phyloP scores from a whole-genome alignment of 2,888 invertebrate species.

The Tenthredo scrophulariae region DNA sequence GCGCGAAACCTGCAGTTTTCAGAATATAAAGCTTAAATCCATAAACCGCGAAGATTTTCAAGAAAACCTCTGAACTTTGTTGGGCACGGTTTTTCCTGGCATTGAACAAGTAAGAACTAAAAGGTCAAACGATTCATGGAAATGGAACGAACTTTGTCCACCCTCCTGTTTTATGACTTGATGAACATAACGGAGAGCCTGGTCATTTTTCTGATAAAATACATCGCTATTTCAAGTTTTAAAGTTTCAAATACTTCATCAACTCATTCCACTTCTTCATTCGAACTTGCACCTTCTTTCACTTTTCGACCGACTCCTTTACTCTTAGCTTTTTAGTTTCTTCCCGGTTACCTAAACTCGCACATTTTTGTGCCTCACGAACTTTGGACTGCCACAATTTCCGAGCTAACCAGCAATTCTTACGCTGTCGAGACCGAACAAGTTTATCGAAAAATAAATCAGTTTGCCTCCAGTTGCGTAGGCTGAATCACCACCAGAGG shows the following conservation, averaged over 20 bases:
- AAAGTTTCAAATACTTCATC: background rate
- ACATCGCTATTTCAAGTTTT: background rate
- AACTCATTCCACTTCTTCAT: background rate
- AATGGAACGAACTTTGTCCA: background rate
- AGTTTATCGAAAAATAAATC: background rate
- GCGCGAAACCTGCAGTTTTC: background rate
- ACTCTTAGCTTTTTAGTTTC: background rate
- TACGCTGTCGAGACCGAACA: background rate
- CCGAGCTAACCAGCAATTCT: conserved; percentile 1
- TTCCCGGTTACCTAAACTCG: background rate
- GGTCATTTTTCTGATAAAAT: background rate
- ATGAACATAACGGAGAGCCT: background rate
- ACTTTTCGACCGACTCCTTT: background rate
- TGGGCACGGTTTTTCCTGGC: background rate
- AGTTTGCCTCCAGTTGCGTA: background rate
- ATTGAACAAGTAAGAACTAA: background rate
- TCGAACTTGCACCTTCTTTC: background rate
- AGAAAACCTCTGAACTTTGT: background rate
- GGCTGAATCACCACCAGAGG: background rate
- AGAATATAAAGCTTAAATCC: conserved; percentile 9
- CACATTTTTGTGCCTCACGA: background rate
- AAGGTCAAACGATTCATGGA: background rate
- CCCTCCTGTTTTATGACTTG: background rate
- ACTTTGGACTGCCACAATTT: background rate
- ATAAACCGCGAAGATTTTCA: background rate